phyloP scores from a whole-genome alignment of 1,140 invertebrate genomes.

The Drosophila pruinosa region DNA sequence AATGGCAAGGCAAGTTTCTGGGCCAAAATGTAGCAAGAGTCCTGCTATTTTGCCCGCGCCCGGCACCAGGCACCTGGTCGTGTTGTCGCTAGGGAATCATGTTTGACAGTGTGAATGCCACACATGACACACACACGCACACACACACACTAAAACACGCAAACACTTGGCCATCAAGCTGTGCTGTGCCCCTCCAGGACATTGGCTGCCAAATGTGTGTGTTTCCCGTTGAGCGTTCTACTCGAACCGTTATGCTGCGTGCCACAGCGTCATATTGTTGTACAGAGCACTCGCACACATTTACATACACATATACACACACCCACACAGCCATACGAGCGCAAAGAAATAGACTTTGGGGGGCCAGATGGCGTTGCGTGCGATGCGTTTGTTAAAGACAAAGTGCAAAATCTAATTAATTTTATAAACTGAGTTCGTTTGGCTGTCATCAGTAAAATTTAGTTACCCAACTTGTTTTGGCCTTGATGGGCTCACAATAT shows the following conservation, averaged over 20 bases:
- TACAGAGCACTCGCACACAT: background rate
- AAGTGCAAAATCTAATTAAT: slow-evolving; percentile 66
- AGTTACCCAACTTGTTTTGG: slow-evolving; percentile 60
- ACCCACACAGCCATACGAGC: background rate
- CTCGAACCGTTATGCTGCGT: slow-evolving; percentile 43
- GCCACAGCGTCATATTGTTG: slow-evolving; percentile 45
- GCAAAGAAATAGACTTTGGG: background rate
- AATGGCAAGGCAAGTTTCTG: slow-evolving; percentile 12
- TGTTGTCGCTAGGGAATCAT: background rate
- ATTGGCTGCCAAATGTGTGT: slow-evolving; percentile 10
- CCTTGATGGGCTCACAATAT: slow-evolving; percentile 41
- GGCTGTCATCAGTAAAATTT: slow-evolving; percentile 47
- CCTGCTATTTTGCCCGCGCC: slow-evolving; percentile 20
- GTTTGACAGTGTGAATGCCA: slow-evolving; percentile 27
- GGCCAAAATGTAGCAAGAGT: slow-evolving; percentile 6
- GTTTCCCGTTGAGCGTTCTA: slow-evolving; percentile 39
- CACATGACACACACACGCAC: slow-evolving; percentile 8
- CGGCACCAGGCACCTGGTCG: slow-evolving; percentile 15
- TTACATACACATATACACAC: slow-evolving; percentile 3
- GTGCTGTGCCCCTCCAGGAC: slow-evolving; percentile 8
- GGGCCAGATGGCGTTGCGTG: background rate
- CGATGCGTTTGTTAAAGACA: slow-evolving; percentile 31
- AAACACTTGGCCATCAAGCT: background rate
- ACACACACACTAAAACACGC: background rate
- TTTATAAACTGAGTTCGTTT: slow-evolving; percentile 74